Evolutionary conservation across 2,888 invertebrate species (phyloP), one percentile per base, ranked within the genome.

Genomic region (Caenorhabditis sinica): DNA sequence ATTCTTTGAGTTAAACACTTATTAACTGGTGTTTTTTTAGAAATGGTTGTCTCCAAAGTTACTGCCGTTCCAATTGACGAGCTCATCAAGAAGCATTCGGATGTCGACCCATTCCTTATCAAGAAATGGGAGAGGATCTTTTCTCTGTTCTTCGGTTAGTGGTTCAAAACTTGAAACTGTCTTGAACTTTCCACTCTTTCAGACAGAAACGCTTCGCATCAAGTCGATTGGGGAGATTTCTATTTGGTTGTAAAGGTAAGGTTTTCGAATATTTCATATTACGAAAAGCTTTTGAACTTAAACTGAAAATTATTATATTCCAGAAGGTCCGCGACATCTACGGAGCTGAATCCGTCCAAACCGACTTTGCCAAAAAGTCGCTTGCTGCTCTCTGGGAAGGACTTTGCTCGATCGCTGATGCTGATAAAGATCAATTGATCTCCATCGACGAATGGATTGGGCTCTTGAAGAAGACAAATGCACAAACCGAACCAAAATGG

Each of bases 271-370:
- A n/a, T n/a, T n/a, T n/a, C n/a, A n/a, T n/a, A n/a, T n/a, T n/a
- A n/a, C n/a, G n/a, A n/a, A n/a, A n/a, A n/a, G n/a, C n/a, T n/a
- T n/a, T n/a, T n/a, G n/a, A n/a, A n/a, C n/a, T n/a, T n/a, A n/a
- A n/a, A n/a, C n/a, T n/a, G n/a, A n/a, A 25, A 63, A 33, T 5
- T 8, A 3, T 49, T 45, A 9, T 1, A 33, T 60, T 25, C 23
- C 80, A 92, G 92, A 89, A 90, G 68, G 90, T 90, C n/a, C 88
- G 92, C 36, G 91, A 92, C 58, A 90, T 92, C 82, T 92, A 92
- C 68, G 92, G 92, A 51, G 91, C 90, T 20, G 91, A 93, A 65
- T 92, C 92, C 23, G 89, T 86, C 3, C 92, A 92, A 65, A 85
- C 85, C 15, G 75, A 77, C 1, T 93, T 90, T 75, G 92, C 92